Evolutionary conservation across 2,113 vertebrate species (phyloP).

Genomic region (Acanthisitta chloris): DNA sequence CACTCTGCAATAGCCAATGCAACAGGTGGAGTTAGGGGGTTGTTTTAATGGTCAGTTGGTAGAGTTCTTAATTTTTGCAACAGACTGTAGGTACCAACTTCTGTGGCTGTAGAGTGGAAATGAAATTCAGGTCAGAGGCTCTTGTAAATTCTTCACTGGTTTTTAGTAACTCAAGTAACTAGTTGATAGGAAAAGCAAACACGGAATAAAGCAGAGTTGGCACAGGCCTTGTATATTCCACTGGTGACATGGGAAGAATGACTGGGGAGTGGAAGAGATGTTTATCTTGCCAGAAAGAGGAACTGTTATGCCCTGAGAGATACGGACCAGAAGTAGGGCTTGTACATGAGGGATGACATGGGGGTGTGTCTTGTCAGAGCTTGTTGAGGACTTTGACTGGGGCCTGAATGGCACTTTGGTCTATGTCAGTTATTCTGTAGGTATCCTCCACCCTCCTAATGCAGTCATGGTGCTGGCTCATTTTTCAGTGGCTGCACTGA

Average conservation of each 20-base stretch:
- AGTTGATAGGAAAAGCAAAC: not conserved
- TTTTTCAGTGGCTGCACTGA: not conserved
- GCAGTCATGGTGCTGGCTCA: not conserved
- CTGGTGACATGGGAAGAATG: not conserved
- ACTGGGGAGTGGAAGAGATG: not conserved
- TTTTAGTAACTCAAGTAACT: not conserved
- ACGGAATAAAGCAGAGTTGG: not conserved
- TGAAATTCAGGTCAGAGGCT: not conserved
- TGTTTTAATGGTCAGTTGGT: not conserved
- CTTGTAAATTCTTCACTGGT: not conserved
- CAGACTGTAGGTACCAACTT: not conserved
- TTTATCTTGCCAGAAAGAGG: not conserved
- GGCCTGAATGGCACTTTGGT: not conserved
- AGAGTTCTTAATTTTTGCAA: not conserved
- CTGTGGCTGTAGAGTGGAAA: not conserved
- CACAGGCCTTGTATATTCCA: not conserved
- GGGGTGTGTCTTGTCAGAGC: not conserved
- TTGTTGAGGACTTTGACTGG: not conserved
- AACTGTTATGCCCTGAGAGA: not conserved
- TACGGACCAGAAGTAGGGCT: not conserved
- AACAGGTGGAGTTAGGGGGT: not conserved
- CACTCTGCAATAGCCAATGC: not conserved
- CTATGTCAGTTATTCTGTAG: not conserved
- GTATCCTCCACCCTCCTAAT: not conserved
- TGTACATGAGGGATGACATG: rapidly evolving